Evolutionary conservation across 2,888 invertebrate species (phyloP).

Genomic region (Drosophila meridionalis): DNA sequence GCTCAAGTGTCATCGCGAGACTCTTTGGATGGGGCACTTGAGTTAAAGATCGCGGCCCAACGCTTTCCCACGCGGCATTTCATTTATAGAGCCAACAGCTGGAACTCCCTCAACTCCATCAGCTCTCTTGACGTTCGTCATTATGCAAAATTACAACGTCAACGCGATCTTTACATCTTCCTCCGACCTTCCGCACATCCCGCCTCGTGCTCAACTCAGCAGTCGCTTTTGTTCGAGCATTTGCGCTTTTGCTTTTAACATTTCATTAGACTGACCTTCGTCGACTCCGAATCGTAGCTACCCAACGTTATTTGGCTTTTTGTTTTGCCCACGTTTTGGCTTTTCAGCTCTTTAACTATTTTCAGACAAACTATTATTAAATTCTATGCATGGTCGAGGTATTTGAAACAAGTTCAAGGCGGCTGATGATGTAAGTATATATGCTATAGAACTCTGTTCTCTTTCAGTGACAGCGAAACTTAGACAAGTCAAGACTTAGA

Average conservation of each 20-base stretch:
- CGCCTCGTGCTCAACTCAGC: neutral
- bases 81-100: slow-evolving; percentile 30
- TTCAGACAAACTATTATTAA: slow-evolving; percentile 50
- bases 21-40: slow-evolving; percentile 9
- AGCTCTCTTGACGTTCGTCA: slow-evolving; percentile 31
- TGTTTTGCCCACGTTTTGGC: slow-evolving; percentile 45
- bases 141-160: slow-evolving; percentile 71
- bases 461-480: neutral
- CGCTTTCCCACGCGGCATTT: slow-evolving; percentile 68
- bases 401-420: slow-evolving; percentile 67
- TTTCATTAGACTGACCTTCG: slow-evolving; percentile 58
- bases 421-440: slow-evolving; percentile 23
- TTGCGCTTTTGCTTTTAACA: slow-evolving; percentile 40
- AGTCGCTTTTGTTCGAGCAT: slow-evolving; percentile 24
- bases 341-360: slow-evolving; percentile 21
- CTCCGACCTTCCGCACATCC: neutral
- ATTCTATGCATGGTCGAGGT: slow-evolving; percentile 41
- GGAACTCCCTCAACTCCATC: slow-evolving; percentile 12
- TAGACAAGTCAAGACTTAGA: too few relatives aligned
- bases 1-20: slow-evolving; percentile 28
- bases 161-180: slow-evolving; percentile 47
- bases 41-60: slow-evolving; percentile 21
- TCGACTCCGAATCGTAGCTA: slow-evolving; percentile 14
- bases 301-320: slow-evolving; percentile 23
- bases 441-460: neutral